phyloP scores from a whole-genome alignment of 1,140 invertebrate species.

The Habropoda laboriosa region DNA sequence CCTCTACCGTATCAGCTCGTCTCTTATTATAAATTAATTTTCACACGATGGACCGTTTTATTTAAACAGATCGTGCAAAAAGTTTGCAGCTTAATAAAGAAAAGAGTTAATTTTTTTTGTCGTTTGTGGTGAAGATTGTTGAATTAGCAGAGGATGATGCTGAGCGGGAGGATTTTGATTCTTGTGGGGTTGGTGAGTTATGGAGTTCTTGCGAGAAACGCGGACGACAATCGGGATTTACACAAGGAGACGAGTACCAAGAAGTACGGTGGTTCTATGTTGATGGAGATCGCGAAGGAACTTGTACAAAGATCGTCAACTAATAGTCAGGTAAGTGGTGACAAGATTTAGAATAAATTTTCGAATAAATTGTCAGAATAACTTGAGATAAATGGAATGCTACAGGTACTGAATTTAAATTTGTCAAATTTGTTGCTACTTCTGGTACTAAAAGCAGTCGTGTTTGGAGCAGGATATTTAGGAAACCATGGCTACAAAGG shows the following conservation, averaged over 20 bases:
- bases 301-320: slow-evolving; percentile 85
- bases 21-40: no score
- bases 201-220: slow-evolving; percentile 56
- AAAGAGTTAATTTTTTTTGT: not conserved
- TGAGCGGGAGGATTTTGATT: slow-evolving; percentile 48
- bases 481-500: slow-evolving; percentile 81
- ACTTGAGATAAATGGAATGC: slow-evolving; percentile 6
- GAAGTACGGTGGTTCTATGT: slow-evolving; percentile 72
- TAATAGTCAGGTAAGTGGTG: slow-evolving; percentile 83
- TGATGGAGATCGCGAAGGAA: slow-evolving; percentile 86
- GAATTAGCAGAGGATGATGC: not conserved
- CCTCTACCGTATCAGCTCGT: not conserved
- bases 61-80: not conserved
- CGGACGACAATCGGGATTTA: slow-evolving; percentile 39
- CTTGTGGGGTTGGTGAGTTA: slow-evolving; percentile 57
- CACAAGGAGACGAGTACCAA: slow-evolving; percentile 40
- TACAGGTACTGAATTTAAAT: slow-evolving; percentile 90
- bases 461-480: slow-evolving; percentile 89
- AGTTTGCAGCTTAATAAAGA: not conserved
- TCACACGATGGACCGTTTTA: not conserved
- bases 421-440: slow-evolving; percentile 91
- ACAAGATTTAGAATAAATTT: not conserved
- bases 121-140: no score
- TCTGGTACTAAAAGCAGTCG: slow-evolving; percentile 90
- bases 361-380: not conserved